A percentile compares a stretch with the other conserved stretches of the same genome.
Conservation (phyloP, 1,140 invertebrate species). For the Acromyrmex heyeri region DNA sequence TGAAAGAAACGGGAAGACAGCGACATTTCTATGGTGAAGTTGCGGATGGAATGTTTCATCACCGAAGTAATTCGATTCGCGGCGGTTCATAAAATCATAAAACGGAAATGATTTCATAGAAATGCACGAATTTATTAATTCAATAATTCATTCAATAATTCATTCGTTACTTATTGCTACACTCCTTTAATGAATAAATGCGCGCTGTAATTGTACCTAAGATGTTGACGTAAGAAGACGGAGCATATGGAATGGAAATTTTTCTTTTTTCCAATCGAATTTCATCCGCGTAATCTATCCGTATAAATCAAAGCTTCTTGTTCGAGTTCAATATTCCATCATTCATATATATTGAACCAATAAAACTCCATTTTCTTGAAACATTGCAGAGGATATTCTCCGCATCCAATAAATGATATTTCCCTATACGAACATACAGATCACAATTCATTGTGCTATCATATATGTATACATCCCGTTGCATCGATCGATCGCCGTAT, state of each 20-base stretch:
- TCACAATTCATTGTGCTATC: conserved; percentile 10
- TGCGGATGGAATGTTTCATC: neutral
- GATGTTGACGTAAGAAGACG: neutral
- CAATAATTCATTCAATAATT: conserved; percentile 1
- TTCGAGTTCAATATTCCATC: conserved; percentile 19
- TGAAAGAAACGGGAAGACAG: conserved; percentile 1
- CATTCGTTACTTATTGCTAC: neutral
- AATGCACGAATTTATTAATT: neutral
- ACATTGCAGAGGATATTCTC: neutral
- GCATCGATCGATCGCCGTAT: conserved; percentile 37
- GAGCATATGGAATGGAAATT: neutral
- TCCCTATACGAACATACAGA: neutral
- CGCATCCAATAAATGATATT: conserved; percentile 1
- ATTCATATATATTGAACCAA: conserved; percentile 4
- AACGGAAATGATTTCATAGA: neutral
- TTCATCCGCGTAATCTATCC: neutral
- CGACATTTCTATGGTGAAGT: conserved; percentile 22
- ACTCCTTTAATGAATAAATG: neutral
- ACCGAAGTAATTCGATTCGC: conserved; percentile 42
- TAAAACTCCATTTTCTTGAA: conserved; percentile 38
- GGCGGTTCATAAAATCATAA: conserved; percentile 28
- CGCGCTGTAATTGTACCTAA: neutral
- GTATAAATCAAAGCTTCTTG: neutral
- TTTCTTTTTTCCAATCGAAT: neutral
- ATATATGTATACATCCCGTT: conserved; percentile 21